These are phyloP conservation scores for Protaetia brevitarsis DNA, from an alignment of 1,140 invertebrate species.

Conservation along the genomic window DNA sequence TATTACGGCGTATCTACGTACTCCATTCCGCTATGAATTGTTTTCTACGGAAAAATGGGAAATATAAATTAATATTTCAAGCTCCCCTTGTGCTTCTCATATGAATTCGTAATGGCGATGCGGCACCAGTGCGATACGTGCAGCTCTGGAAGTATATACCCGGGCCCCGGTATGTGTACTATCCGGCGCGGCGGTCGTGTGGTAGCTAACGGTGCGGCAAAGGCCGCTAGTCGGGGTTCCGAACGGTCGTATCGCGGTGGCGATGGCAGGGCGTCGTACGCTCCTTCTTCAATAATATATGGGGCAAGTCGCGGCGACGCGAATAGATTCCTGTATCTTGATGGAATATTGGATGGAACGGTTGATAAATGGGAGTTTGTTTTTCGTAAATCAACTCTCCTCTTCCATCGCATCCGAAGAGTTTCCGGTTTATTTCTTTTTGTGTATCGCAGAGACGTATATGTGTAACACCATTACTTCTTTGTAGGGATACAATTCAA, in stretches of 20 bases:
- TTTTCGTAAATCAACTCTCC: constrained; percentile 14
- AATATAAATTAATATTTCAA: constrained; percentile 49
- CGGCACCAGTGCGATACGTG: constrained; percentile 14
- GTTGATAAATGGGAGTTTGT: constrained; percentile 22
- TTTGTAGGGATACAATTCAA: no score
- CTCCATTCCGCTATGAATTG: constrained; percentile 32
- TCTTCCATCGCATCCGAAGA: background rate
- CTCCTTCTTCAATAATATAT: constrained; percentile 42
- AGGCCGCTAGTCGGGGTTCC: no score
- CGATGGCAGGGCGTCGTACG: constrained; percentile 28
- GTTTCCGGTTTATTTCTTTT: background rate
- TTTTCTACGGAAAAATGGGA: constrained; percentile 45
- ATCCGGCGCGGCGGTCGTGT: background rate
- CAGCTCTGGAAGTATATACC: constrained; percentile 1
- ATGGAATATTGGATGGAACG: constrained; percentile 18
- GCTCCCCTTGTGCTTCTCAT: constrained; percentile 46
- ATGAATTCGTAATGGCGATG: constrained; percentile 45
- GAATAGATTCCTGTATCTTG: constrained; percentile 25
- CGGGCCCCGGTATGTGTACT: background rate
- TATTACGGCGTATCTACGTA: background rate
- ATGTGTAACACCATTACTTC: no score
- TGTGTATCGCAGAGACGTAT: no score
- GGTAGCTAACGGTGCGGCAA: no score
- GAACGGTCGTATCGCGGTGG: constrained; percentile 12
- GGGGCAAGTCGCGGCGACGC: constrained; percentile 35